These are phyloP conservation scores for Andrena cerasifolii DNA, from an alignment of 1,140 invertebrate species.

Conservation along the genomic window DNA sequence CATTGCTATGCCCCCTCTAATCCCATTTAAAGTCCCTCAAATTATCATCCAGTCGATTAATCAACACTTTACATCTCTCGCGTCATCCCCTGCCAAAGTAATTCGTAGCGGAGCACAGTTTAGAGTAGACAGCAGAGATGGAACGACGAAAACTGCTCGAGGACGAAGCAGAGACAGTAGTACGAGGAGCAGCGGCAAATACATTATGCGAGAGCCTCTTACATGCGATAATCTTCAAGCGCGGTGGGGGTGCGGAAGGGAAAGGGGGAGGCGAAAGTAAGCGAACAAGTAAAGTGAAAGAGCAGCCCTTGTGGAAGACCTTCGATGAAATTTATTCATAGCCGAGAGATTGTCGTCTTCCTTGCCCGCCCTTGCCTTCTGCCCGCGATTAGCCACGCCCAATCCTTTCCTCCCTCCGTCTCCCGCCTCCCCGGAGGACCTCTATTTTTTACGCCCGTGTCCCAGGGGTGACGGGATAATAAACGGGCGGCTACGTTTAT, in stretches of 20 bases:
- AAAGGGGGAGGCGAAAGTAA: neutral
- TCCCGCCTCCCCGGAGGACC: neutral
- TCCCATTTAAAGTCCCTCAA: too few relatives aligned
- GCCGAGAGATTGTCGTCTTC: conserved; percentile 48
- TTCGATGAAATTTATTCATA: conserved; percentile 65
- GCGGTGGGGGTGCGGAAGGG: neutral
- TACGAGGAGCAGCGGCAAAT: neutral
- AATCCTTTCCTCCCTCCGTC: neutral
- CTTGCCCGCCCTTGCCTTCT: conserved; percentile 25
- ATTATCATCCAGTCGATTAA: neutral
- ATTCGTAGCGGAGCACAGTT: neutral
- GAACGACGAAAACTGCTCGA: neutral
- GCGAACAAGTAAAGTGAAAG: conserved; percentile 43
- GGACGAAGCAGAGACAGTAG: neutral
- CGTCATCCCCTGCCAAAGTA: neutral
- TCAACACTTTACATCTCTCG: neutral
- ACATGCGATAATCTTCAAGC: conserved; percentile 30
- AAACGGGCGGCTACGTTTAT: conserved; percentile 51
- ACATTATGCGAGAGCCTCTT: conserved; percentile 5
- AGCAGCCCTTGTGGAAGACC: conserved; percentile 32
- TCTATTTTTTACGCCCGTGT: conserved; percentile 49
- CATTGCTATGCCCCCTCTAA: too few relatives aligned
- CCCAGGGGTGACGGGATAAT: conserved; percentile 58
- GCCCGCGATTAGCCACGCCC: conserved; percentile 54
- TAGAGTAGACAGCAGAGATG: neutral